Base-by-base conservation (phyloP, 1,140 invertebrate genomes). In the Drosophila melanica region DNA sequence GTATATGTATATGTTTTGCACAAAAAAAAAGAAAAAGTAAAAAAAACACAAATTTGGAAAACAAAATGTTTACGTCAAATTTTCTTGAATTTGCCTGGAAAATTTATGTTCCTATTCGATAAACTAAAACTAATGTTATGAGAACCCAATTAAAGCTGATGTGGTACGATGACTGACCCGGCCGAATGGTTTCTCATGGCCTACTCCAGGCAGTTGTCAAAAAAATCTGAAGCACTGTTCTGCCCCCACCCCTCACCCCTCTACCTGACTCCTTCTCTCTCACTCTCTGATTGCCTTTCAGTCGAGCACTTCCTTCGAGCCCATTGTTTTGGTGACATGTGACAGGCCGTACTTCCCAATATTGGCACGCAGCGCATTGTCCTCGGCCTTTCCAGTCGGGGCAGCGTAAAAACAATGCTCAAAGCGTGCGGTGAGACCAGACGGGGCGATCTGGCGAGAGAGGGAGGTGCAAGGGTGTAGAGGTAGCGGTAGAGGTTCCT, bases 251-350 rank as follows among this genome's bases (percentile, higher is more conserved):
- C 42, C 39, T 12, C 8, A 39, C 5, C 16, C 16, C 16, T 16
- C 27, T 23, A 11, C 27, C 8, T 6, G 18, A 20, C 33, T 47
- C n/a, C n/a, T 23, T 50, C 44, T 30, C 27, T 20, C 37, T 10
- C 20, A 3, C 33, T 30, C 23, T 66, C 45, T 51, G 54, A 63
- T 70, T 63, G 58, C 67, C 58, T 70, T 47, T 41, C 35, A 50
- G 9, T 62, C 58, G 58, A 47, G 62, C 37, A 64, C 48, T 64
- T 64, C 62, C 57, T 74, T 48, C 37, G 41, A 57, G 16, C 30
- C 69, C 48, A 68, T 73, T 73, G 70, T 77, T 62, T 64, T 69
- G 81, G 67, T 86, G 81, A 86, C 81, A 86, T 86, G 82, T 86
- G 81, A 86, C 81, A 85, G 68, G 79, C 75, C 59, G 76, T 50